Base-by-base conservation (phyloP, 2,888 invertebrate species). In the Parnassius apollo region DNA sequence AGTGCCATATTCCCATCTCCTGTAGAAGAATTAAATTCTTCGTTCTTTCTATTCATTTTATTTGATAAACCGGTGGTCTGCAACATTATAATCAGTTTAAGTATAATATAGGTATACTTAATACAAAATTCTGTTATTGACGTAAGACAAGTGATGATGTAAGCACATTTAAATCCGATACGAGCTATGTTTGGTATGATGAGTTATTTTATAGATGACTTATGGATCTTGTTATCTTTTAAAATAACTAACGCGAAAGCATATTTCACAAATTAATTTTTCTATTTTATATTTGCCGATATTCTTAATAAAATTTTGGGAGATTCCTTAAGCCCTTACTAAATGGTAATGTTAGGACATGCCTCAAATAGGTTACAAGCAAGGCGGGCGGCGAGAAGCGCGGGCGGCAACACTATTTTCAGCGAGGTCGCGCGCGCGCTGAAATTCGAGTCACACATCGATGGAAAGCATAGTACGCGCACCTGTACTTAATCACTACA, bases 321-420 rank as follows among this genome's bases (percentile, higher is more conserved):
- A 81, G 83, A 90, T 91, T 90, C 87, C 88, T 86, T 86, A 88
- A 88, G 85, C 73, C 84, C 86, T 89, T 90, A 89, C 91, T 88
- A 90, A 91, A 90, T 88, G 88, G 85, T 84, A 83, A 77, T 80
- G 81, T 75, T 81, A 82, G 80, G 69, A 82, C 80, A 83, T 80
- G 87, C 88, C 91, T 88, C 91, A 91, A 90, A 92, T 92, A 92
- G 91, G 86, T 81, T 80, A 82, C 72, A 77, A 74, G 83, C 69
- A 68, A 67, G 71, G 75, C 69, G 73, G 67, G 72, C 65, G 72
- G 68, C 73, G 72, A 25, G 44, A 59, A 56, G 73, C 69, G 75
- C 70, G 74, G 73, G 76, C 72, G 76, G 73, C 70, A 75, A 70
- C 89, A 88, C 90, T 90, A 90, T 91, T 90, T 91, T 90, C 88